Conservation (phyloP, 2,888 invertebrate genomes). For the Amaurobius ferox region DNA sequence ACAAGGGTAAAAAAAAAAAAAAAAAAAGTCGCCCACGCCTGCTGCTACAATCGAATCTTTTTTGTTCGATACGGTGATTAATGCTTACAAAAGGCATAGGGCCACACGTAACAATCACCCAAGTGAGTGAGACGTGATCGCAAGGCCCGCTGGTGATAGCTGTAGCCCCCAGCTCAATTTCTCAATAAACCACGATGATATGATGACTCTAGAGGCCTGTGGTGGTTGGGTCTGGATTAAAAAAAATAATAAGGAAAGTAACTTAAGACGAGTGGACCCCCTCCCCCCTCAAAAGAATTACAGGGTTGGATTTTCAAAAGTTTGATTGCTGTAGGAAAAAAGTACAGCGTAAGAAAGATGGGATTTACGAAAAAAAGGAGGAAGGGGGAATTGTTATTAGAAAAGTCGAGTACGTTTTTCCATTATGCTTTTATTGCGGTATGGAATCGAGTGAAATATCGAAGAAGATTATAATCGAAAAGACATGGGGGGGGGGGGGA, state of each 20-base stretch:
- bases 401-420: constrained; percentile 37
- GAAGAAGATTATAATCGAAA: constrained; percentile 3
- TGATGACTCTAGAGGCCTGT: constrained; percentile 1
- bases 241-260: constrained; percentile 1
- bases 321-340: constrained; percentile 1
- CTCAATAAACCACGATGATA: constrained; percentile 69
- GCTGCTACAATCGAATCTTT: constrained; percentile 1
- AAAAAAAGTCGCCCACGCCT: constrained; percentile 23
- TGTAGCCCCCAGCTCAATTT: constrained; percentile 25
- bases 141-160: constrained; percentile 26
- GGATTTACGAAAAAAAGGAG: background rate
- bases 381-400: background rate
- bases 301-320: background rate
- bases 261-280: constrained; percentile 7
- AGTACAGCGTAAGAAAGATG: background rate
- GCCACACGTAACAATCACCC: constrained; percentile 63
- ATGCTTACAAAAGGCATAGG: constrained; percentile 36
- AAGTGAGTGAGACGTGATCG: constrained; percentile 40
- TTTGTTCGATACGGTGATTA: constrained; percentile 55
- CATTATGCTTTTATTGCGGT: constrained; percentile 53
- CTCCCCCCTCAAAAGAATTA: constrained; percentile 8
- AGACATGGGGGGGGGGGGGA: background rate
- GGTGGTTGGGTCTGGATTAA: background rate
- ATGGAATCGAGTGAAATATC: constrained; percentile 1
- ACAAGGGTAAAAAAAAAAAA: constrained; percentile 26